Base-by-base conservation (phyloP, 1,140 invertebrate species). In the Gryllus bimaculatus region DNA sequence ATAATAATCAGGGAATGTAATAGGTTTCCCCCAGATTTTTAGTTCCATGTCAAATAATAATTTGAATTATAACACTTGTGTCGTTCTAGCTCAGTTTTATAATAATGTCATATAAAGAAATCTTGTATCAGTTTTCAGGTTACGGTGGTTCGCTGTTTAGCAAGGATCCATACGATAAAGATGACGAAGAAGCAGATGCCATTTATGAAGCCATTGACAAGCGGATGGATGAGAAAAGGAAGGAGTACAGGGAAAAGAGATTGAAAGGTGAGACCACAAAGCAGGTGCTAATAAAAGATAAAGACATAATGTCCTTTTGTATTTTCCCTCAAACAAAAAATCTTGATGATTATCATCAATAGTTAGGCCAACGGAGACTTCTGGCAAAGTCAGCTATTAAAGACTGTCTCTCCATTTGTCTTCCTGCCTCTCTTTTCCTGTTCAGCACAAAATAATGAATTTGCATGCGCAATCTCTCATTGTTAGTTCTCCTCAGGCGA, bases 81-180 rank as follows among this genome's bases (percentile, higher is more conserved):
- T 39, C 26, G 5, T 73, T 73, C 15, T 3, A 18, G 20, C 73
- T 73, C 20, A 18, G 5, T 20, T 18, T 73, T 1, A 15, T 76
- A 76, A 15, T 76, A 76, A 47, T 15, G 15, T n/a, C 15, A 76
- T 18, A 6, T 76, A 20, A 15, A 78, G 20, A 18, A 80, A n/a
- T 47, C 75, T 39, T 39, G 21, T 39, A 54, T 47, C 49, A 39
- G 89, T 99, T 99, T 87, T 96, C 96, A 83, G 98, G 98, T 74
- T 99, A 99, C 87, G 97, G 97, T 84, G 98, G 98, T 18, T 98
- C 96, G 78, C 87, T 99, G 7, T 99, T 99, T 84, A 97, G 95
- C 78, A 99, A 99, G 87, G 98, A 99, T 92, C 98, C 98, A 0
- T 99, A 99, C 87, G 98, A 99, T 84, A 99, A 99, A 91, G 98